Conservation (phyloP, 2,797 vertebrate species). For the Choloepus didactylus region DNA sequence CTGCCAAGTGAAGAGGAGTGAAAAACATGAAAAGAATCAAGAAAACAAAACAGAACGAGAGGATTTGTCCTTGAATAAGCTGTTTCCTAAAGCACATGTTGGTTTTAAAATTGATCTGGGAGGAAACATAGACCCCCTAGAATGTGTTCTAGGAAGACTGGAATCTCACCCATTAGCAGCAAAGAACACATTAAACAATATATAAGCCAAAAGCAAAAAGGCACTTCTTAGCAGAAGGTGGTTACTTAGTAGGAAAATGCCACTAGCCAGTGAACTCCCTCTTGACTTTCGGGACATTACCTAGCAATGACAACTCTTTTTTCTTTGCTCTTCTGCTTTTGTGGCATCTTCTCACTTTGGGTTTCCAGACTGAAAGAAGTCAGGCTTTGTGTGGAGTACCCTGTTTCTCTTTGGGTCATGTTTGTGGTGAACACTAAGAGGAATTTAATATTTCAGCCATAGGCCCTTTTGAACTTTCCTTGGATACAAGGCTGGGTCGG, state of each 20-base stretch:
- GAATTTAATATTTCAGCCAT: not conserved
- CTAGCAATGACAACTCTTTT: not conserved
- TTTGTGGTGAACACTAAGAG: not conserved
- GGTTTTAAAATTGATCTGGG: not conserved
- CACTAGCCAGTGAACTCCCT: not conserved
- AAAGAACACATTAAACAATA: slow-evolving; percentile 75
- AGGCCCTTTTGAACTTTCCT: not conserved
- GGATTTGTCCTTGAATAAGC: slow-evolving; percentile 77
- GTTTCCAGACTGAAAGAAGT: not conserved
- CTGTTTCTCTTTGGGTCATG: not conserved
- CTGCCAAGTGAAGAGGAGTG: slow-evolving; percentile 79
- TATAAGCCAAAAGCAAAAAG: slow-evolving; percentile 52
- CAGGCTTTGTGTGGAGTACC: not conserved
- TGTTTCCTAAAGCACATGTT: slow-evolving; percentile 75
- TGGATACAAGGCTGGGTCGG: not conserved
- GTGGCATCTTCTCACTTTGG: not conserved
- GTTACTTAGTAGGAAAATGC: not conserved
- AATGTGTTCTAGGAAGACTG: slow-evolving; percentile 66
- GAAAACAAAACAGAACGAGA: slow-evolving; percentile 71
- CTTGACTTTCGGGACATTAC: accelerated
- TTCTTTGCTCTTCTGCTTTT: not conserved
- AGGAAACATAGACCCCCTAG: slow-evolving; percentile 41
- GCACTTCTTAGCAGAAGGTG: not conserved
- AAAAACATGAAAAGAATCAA: slow-evolving; percentile 53
- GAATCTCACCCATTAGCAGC: slow-evolving; percentile 57